Evolutionary conservation across 2,113 vertebrate genomes (phyloP).

Genomic region (Misgurnus mizolepis): DNA sequence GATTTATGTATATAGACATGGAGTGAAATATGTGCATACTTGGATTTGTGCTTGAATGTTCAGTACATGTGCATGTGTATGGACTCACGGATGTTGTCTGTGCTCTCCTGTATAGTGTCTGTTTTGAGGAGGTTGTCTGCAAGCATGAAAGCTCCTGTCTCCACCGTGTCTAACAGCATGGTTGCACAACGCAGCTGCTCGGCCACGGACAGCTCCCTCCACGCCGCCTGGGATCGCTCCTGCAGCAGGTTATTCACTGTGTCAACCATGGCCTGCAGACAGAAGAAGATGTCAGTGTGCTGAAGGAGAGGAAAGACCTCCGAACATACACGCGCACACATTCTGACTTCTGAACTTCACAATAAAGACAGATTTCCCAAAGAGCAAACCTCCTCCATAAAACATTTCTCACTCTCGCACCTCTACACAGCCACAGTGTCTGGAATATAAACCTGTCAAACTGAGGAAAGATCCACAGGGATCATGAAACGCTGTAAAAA

Average conservation of each 20-base stretch:
- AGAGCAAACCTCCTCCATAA: slow-evolving; percentile 46
- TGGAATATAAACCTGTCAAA: slow-evolving; percentile 50
- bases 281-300: slow-evolving; percentile 20
- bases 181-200: slow-evolving; percentile 96
- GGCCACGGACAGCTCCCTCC: slow-evolving; percentile 87
- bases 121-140: slow-evolving; percentile 99
- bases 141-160: slow-evolving; percentile 95
- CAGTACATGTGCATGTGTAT: slow-evolving; percentile 7
- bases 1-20: too few species aligned
- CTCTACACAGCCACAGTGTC: slow-evolving; percentile 33
- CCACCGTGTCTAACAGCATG: slow-evolving; percentile 93
- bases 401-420: slow-evolving; percentile 42
- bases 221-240: slow-evolving; percentile 86
- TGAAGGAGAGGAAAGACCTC: neutral
- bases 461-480: slow-evolving; percentile 40
- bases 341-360: slow-evolving; percentile 48
- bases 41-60: neutral
- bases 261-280: slow-evolving; percentile 93
- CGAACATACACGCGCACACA: slow-evolving; percentile 4
- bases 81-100: slow-evolving; percentile 95
- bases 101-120: slow-evolving; percentile 93
- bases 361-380: slow-evolving; percentile 54
- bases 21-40: neutral
- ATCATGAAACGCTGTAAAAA: slow-evolving; percentile 49
- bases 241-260: slow-evolving; percentile 97